Percentiles rank a stretch among this genome's conserved stretches.
phyloP scores from a whole-genome alignment of 2,888 invertebrate genomes.

The Dryobota labecula region DNA sequence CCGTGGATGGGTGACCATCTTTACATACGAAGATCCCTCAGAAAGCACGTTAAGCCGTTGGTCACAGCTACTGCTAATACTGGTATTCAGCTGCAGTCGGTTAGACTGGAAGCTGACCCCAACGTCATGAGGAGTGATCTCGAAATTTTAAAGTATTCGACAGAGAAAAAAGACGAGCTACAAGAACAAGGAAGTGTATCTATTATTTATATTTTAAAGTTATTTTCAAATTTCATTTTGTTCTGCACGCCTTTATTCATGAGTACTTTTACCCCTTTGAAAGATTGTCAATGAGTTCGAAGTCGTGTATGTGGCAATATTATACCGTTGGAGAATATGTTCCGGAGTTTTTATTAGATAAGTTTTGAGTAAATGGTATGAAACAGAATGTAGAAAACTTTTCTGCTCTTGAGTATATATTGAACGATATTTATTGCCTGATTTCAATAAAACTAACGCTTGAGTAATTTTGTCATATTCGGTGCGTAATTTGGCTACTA shows the following conservation, averaged over 20 bases:
- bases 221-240: background rate
- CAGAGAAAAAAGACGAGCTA: background rate
- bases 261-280: background rate
- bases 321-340: background rate
- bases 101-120: too few relatives aligned
- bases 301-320: background rate
- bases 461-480: background rate
- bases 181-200: background rate
- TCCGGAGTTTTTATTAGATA: constrained; percentile 2
- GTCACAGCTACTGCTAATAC: too few relatives aligned
- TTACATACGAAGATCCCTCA: too few relatives aligned
- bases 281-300: background rate
- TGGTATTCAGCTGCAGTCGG: too few relatives aligned
- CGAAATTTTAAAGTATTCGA: too few relatives aligned
- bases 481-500: background rate
- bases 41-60: too few relatives aligned
- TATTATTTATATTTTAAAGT: background rate
- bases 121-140: too few relatives aligned
- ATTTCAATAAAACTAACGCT: background rate
- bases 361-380: constrained; percentile 1
- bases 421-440: constrained; percentile 1
- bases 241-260: background rate
- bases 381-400: background rate
- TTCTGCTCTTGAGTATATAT: background rate
- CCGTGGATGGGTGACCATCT: too few relatives aligned